A percentile compares a stretch with the other conserved stretches of the same genome.
phyloP scores from a whole-genome alignment of 2,888 invertebrate genomes.

The Drymonia ruficornis region DNA sequence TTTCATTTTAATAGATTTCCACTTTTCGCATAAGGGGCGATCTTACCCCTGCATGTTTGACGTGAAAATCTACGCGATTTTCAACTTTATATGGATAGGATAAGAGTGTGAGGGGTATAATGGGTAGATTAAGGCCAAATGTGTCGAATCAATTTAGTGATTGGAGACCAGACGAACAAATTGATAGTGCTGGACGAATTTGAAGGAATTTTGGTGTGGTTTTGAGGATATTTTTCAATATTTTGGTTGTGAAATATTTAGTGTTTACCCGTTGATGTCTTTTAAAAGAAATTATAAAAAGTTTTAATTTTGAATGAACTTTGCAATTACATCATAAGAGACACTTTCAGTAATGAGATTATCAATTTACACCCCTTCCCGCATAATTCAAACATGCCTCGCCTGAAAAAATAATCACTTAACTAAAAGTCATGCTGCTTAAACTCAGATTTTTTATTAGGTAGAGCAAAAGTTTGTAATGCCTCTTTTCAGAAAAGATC shows the following conservation, averaged over 20 bases:
- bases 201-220: conserved; percentile 22
- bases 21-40: conserved; percentile 49
- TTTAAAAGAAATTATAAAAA: background rate
- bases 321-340: too few species aligned
- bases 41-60: conserved; percentile 9
- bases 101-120: conserved; percentile 14
- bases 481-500: too few species aligned
- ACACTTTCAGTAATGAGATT: too few species aligned
- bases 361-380: too few species aligned
- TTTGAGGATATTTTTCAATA: background rate
- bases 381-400: too few species aligned
- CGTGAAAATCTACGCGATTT: conserved; percentile 9
- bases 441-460: too few species aligned
- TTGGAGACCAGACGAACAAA: conserved; percentile 54
- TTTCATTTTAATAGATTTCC: conserved; percentile 69
- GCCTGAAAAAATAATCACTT: too few species aligned
- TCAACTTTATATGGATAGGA: conserved; percentile 12
- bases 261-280: conserved; percentile 3
- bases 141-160: conserved; percentile 77
- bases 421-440: too few species aligned
- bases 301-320: too few species aligned
- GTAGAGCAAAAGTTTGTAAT: too few species aligned
- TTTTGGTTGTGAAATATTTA: background rate
- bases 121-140: conserved; percentile 48
- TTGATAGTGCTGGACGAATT: conserved; percentile 26